Base-by-base conservation (phyloP, 2,797 vertebrate genomes). In the Onychomys leucogaster region DNA sequence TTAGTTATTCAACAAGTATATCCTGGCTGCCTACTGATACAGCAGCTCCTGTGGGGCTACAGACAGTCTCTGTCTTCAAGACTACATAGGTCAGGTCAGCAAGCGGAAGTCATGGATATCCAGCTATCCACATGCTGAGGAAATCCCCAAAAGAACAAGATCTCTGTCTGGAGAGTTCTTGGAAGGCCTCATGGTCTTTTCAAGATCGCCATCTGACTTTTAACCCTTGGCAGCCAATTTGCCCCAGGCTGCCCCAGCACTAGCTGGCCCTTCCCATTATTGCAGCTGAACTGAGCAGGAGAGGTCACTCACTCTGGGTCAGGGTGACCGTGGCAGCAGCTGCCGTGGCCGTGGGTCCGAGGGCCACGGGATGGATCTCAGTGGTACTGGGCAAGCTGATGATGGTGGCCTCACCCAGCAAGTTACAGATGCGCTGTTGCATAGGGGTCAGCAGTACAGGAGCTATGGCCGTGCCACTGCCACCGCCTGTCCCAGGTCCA, bases 371-470 rank as follows among this genome's bases (percentile, higher is more conserved):
- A 1, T 99, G 99, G 92, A 99, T 98, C 67, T 99, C 99, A 96
- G 99, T 99, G 0, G 99, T 98, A 25, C 98, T 98, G 0, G 99
- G 99, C 90, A 99, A 76, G 93, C 99, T 99, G 99, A 99, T 99
- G 99, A 99, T 99, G 98, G 99, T 99, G 96, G 99, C 99, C 98
- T 99, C 99, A 6, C 99, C 99, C 98, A 99, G 98, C 67, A 99
- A 99, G 98, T 99, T 99, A 97, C 99, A 99, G 98, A 99, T 99
- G 90, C 99, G 98, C 97, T 99, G 99, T 98, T 99, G 99, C 99
- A 99, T 99, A 55, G 99, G 99, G 34, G 99, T 99, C 88, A 99
- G 99, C 97, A 99, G 99, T 83, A 99, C 99, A 0, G 99, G 99
- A 4, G 99, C 98, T 0, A 98, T 98, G 0, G 99, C 97, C 57